Evolutionary conservation across 53 echinoderm and acorn worm genomes (phyloP).

Genomic region (Mesocentrotus franciscanus): DNA sequence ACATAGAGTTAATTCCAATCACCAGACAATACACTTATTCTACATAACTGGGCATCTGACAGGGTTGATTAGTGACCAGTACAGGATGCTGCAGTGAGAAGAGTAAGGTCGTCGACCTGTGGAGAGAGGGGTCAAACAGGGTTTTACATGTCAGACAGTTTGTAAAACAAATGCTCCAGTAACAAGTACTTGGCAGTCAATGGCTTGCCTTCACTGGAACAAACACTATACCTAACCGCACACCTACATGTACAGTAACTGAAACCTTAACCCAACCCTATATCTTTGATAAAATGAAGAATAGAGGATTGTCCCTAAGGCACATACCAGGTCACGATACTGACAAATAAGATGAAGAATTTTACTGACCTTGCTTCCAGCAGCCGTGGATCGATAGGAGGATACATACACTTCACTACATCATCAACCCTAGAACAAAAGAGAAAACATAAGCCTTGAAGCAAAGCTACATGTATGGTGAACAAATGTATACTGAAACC

Average conservation of each 20-base stretch:
- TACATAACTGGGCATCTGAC: conserved; percentile 76
- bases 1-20: no score
- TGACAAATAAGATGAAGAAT: not conserved
- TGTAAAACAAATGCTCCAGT: no score
- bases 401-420: conserved; percentile 95
- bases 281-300: no score
- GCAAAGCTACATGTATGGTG: not conserved
- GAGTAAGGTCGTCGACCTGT: conserved; percentile 85
- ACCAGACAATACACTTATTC: conserved; percentile 51
- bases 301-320: no score
- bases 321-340: no score
- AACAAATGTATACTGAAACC: no score
- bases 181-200: no score
- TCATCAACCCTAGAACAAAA: conserved; percentile 87
- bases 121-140: not conserved
- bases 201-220: no score
- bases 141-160: no score
- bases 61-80: conserved; percentile 88
- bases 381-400: conserved; percentile 92
- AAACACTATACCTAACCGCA: no score
- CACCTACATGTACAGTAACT: no score
- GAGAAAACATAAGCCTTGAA: not conserved
- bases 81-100: conserved; percentile 86
- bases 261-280: no score
- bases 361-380: conserved; percentile 90